Evolutionary conservation across 1,140 invertebrate genomes (phyloP).

Genomic region (Ceratina japonica): DNA sequence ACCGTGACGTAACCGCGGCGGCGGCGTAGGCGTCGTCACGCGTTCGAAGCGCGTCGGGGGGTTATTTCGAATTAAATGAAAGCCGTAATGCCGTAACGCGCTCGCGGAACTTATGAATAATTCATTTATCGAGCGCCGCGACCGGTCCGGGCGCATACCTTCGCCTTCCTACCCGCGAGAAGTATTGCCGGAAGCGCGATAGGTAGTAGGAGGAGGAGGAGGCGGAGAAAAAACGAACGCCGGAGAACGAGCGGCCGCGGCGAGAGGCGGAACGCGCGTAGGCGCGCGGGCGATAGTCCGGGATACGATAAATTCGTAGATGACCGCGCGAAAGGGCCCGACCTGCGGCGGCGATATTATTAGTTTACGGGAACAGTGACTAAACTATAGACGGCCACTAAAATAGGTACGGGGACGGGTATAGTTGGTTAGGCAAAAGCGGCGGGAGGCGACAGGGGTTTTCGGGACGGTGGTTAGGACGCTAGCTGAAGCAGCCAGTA

Average conservation of each 20-base stretch:
- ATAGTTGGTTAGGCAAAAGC: constrained; percentile 45
- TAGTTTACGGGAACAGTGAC: constrained; percentile 68
- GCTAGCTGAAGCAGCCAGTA: constrained; percentile 50
- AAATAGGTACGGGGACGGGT: constrained; percentile 46
- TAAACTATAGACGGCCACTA: constrained; percentile 67
- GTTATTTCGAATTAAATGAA: constrained; percentile 40
- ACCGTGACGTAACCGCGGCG: background rate
- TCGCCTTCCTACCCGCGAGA: background rate
- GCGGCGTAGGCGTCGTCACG: background rate
- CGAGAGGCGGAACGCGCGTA: background rate
- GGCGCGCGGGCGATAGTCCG: background rate
- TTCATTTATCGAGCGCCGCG: constrained; percentile 29
- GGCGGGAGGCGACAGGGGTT: constrained; percentile 21
- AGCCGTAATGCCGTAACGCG: constrained; percentile 8
- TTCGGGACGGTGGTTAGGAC: constrained; percentile 51
- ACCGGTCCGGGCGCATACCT: constrained; percentile 1
- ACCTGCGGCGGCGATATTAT: constrained; percentile 65
- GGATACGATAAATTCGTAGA: constrained; percentile 63
- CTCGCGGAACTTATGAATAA: constrained; percentile 36
- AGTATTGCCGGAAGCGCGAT: constrained; percentile 18
- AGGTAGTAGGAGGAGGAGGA: background rate
- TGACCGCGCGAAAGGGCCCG: constrained; percentile 64
- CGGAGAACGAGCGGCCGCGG: background rate
- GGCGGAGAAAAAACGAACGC: constrained; percentile 8
- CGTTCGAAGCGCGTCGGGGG: constrained; percentile 10